Base-by-base conservation (phyloP, 2,113 vertebrate genomes). In the Leuciscus idus region DNA sequence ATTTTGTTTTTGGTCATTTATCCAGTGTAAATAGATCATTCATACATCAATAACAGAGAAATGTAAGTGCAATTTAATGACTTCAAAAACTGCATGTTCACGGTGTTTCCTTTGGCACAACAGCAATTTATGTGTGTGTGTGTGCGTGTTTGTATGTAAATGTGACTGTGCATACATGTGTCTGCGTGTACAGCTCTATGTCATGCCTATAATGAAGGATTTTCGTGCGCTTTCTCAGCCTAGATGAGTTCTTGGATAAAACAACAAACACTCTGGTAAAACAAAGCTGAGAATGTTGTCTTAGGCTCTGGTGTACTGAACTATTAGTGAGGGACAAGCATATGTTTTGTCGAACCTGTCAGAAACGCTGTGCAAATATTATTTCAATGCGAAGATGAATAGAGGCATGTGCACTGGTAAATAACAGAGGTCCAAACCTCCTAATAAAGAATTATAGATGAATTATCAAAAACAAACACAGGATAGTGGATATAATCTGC, bases 71-170 rank as follows among this genome's bases (percentile, higher is more conserved):
- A 89, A 87, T 90, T 90, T 90, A 92, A 93, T 72, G 88, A 88
- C 84, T 89, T 85, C 88, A 91, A 90, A 84, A 91, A 91, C 88
- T 92, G 91, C 91, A 91, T 92, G 92, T 92, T 84, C 84, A 81
- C 62, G 19, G 5, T 92, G 91, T 94, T 94, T 94, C 89, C 86
- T 72, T 93, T 94, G 92, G 92, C 92, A 17, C 36, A 84, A 6
- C 1, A 3, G 61, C 4, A 57, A 61, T 66, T 73, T 17, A 21
- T 55, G 83, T 80, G 62, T 26, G 26, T 26, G 26, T 26, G 26
- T 52, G 61, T 86, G 74, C 83, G 12, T 82, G 57, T 84, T 52
- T 74, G 62, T 84, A 66, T 81, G 84, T 57, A 62, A 76, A 66
- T 83, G 77, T 62, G 55, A 57, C 55, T 21, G 55, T 23, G 4